Base-by-base conservation (phyloP, 2,113 vertebrate genomes). In the Tretioscincus oriximinensis region DNA sequence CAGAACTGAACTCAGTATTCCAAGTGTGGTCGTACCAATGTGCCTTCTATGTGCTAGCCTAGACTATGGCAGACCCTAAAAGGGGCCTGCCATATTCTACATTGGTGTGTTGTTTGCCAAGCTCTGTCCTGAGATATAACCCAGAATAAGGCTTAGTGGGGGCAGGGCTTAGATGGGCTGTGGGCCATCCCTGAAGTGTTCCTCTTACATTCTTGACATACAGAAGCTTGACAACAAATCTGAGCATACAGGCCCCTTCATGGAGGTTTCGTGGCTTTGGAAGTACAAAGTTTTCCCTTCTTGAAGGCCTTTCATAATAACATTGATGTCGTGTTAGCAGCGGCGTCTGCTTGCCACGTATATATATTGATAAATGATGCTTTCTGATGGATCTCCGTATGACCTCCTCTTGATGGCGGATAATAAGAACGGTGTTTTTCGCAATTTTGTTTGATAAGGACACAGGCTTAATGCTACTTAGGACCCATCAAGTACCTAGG, bases 401-500 rank as follows among this genome's bases (percentile, higher is more conserved):
- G 85, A 86, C 87, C 68, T 69, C 69, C 74, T 80, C 76, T 9
- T 79, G 82, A 63, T 89, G 81, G 74, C 86, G 73, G 60, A 78
- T 86, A 89, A 4, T 83, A 90, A 70, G 90, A 26, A 76, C 47
- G 69, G 31, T 71, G 22, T 82, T 88, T 88, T 91, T 84, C 86
- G 84, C 81, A 86, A 35, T 86, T 95, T 87, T 89, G 83, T 90
- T 92, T 91, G 87, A 84, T 91, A 89, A 93, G 80, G 86, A 88
- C 85, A 82, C 84, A 80, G 80, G 49, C 90, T 92, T 93, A 92
- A 88, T 94, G 91, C 81, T 94, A 54, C 92, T 95, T 91, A 89
- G 87, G 88, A 92, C 88, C 91, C 90, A 90, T 95, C 93, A 94
- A 93, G 91, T 85, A 86, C 86, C 86, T 89, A 89, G 79, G 90